A percentile compares a stretch with the other conserved stretches of the same genome.
Evolutionary conservation across 2,797 vertebrate species (phyloP).

Genomic region (Morus bassanus): DNA sequence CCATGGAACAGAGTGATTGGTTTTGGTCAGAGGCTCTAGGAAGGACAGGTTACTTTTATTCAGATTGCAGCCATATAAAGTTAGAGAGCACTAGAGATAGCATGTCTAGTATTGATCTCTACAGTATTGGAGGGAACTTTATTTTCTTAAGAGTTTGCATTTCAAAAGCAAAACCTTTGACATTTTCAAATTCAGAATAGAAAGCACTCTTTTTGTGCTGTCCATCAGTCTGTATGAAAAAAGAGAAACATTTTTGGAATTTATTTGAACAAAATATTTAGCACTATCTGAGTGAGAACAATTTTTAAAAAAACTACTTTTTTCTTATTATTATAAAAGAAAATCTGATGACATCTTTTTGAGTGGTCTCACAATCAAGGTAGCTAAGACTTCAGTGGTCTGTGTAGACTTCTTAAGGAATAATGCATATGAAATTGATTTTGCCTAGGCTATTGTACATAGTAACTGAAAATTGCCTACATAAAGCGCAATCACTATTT

Average conservation of each 20-base stretch:
- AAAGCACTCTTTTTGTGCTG: neutral
- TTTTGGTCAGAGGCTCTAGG: neutral
- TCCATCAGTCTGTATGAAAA: neutral
- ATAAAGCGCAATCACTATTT: neutral
- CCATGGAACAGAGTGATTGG: neutral
- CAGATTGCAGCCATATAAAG: neutral
- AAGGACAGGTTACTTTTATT: neutral
- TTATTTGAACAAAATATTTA: neutral
- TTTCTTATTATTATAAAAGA: neutral
- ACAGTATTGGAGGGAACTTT: neutral
- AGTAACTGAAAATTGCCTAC: neutral
- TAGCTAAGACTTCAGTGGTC: neutral
- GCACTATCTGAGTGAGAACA: neutral
- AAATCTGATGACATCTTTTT: neutral
- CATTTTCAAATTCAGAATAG: too few species aligned
- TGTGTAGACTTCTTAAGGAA: neutral
- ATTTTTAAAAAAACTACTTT: neutral
- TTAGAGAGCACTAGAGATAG: neutral
- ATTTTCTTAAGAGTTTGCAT: neutral
- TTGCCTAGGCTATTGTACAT: neutral
- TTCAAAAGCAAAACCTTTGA: neutral
- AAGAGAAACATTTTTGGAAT: neutral
- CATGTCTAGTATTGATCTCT: neutral
- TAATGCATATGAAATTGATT: neutral
- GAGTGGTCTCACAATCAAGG: neutral